Conservation (phyloP, 2,113 vertebrate species). For the Crotalus helleri region DNA sequence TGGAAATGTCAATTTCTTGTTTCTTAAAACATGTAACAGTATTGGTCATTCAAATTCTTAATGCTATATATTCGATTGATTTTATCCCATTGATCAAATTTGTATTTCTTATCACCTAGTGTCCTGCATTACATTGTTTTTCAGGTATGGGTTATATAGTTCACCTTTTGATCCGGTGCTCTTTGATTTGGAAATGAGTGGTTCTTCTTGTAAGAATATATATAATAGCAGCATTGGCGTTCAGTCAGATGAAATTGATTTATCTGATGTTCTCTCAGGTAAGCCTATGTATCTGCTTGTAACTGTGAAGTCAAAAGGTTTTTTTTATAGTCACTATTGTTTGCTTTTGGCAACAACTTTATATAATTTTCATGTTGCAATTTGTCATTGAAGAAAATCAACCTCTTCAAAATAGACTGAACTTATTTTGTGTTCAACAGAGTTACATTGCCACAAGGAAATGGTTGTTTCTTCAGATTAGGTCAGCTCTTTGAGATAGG, state of each 20-base stretch:
- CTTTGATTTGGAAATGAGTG: constrained; percentile 97
- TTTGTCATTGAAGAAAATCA: not conserved
- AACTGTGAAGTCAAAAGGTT: not conserved
- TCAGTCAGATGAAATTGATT: constrained; percentile 97
- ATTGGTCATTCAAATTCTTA: not conserved
- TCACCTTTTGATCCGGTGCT: constrained; percentile 98
- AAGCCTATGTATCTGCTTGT: constrained; percentile 20
- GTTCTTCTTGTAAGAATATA: constrained; percentile 96
- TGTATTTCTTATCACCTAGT: not conserved
- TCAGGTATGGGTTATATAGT: constrained; percentile 94
- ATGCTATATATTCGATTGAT: not conserved
- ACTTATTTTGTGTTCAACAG: not conserved
- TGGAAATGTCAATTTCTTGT: not conserved
- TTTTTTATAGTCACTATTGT: not conserved
- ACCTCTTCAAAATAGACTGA: not conserved
- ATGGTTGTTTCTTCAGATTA: not conserved
- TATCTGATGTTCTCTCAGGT: constrained; percentile 99
- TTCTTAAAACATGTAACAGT: not conserved
- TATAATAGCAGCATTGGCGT: constrained; percentile 92
- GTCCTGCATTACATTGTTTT: constrained; percentile 45
- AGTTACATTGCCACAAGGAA: not conserved
- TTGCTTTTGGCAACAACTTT: not conserved
- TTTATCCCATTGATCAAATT: not conserved
- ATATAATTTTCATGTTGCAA: not conserved
- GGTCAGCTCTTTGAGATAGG: not conserved